Conservation (phyloP, 2,888 invertebrate genomes). For the Yponomeuta malinellus region DNA sequence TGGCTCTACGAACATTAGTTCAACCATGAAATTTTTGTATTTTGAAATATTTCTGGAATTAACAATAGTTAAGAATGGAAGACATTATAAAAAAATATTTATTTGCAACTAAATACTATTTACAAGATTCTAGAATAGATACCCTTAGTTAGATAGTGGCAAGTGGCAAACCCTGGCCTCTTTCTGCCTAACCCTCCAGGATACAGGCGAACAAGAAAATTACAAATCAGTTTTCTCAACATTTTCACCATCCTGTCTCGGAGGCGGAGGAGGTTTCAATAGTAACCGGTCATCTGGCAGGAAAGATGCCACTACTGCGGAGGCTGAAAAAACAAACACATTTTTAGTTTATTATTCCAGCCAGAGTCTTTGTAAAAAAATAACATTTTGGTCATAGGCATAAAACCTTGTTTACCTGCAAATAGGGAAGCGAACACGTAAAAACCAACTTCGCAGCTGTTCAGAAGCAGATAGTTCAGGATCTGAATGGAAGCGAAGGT, state of each 20-base stretch:
- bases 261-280: conserved; percentile 3
- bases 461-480: conserved; percentile 75
- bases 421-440: conserved; percentile 69
- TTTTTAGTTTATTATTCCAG: neutral
- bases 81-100: too few relatives aligned
- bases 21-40: too few relatives aligned
- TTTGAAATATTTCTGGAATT: too few relatives aligned
- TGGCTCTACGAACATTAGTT: too few relatives aligned
- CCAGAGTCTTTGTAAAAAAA: neutral
- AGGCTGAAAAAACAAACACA: conserved; percentile 14
- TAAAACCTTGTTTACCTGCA: conserved; percentile 37
- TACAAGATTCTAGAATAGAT: too few relatives aligned
- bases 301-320: conserved; percentile 15
- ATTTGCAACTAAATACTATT: too few relatives aligned
- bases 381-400: too few relatives aligned
- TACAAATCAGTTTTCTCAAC: conserved; percentile 7
- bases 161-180: too few relatives aligned
- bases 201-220: too few relatives aligned
- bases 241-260: neutral
- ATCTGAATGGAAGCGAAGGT: conserved; percentile 76
- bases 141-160: too few relatives aligned
- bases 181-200: too few relatives aligned
- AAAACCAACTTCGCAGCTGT: conserved; percentile 75
- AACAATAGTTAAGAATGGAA: too few relatives aligned
- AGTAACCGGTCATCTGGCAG: conserved; percentile 18